Conservation (phyloP, 2,888 invertebrate genomes). For the Dynastes tityus region DNA sequence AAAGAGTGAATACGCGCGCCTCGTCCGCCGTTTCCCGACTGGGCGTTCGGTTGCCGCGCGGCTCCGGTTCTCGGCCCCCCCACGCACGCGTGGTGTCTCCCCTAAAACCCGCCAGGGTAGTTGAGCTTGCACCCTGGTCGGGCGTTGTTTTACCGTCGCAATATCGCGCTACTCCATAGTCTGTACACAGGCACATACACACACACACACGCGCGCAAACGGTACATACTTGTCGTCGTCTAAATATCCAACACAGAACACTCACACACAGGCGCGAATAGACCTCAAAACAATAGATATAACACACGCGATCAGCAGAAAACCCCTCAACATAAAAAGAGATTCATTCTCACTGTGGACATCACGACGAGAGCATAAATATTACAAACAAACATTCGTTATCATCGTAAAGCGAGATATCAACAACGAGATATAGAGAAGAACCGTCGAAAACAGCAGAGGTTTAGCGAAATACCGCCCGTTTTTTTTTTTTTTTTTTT, state of each 20-base stretch:
- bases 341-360: slow-evolving; percentile 19
- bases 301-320: not conserved
- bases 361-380: slow-evolving; percentile 9
- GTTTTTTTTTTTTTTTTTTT: slow-evolving; percentile 36
- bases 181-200: not conserved
- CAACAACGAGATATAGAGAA: slow-evolving; percentile 1
- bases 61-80: slow-evolving; percentile 66
- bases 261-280: not conserved
- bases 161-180: slow-evolving; percentile 2
- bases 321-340: too few relatives aligned
- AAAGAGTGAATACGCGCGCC: slow-evolving; percentile 18
- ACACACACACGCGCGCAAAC: slow-evolving; percentile 4
- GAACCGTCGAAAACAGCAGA: not conserved
- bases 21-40: slow-evolving; percentile 29
- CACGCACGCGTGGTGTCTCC: slow-evolving; percentile 58
- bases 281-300: not conserved
- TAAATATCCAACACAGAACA: not conserved
- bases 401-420: not conserved
- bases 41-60: slow-evolving; percentile 55
- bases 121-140: slow-evolving; percentile 66
- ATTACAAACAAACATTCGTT: slow-evolving; percentile 14
- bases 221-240: too few relatives aligned
- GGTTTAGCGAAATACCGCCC: slow-evolving; percentile 53
- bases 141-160: slow-evolving; percentile 63
- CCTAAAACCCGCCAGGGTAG: slow-evolving; percentile 65